phyloP scores from a whole-genome alignment of 2,888 invertebrate genomes.

The Caenorhabditis plicata region DNA sequence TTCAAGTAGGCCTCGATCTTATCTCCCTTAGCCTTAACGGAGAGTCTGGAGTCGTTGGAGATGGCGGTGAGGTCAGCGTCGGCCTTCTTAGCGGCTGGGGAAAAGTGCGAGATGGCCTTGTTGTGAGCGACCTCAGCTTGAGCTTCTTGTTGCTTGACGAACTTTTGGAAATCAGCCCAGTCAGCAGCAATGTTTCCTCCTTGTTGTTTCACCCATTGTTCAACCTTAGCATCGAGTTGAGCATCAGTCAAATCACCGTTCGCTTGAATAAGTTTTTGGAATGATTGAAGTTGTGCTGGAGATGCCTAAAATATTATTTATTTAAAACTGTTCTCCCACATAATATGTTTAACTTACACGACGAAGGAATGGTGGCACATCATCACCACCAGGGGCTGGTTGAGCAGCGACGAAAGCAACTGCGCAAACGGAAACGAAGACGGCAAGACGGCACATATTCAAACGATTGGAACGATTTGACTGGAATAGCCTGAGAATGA shows the following conservation, averaged over 20 bases:
- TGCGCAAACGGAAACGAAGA: slow-evolving; percentile 40
- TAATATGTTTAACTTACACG: slow-evolving; percentile 13
- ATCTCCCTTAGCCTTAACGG: slow-evolving; percentile 50
- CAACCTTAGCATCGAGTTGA: slow-evolving; percentile 54
- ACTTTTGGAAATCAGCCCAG: slow-evolving; percentile 52
- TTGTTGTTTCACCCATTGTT: slow-evolving; percentile 42
- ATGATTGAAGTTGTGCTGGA: slow-evolving; percentile 37
- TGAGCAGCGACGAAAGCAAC: slow-evolving; percentile 42
- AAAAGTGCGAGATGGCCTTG: slow-evolving; percentile 52
- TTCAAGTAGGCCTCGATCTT: slow-evolving; percentile 52
- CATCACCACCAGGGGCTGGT: slow-evolving; percentile 32
- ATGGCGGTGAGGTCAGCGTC: slow-evolving; percentile 53
- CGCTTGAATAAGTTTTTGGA: slow-evolving; percentile 44
- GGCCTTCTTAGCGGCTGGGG: slow-evolving; percentile 52
- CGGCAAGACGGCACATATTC: slow-evolving; percentile 31
- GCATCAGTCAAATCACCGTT: slow-evolving; percentile 47
- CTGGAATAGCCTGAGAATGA: not conserved
- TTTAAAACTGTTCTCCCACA: not conserved
- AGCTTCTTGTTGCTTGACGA: slow-evolving; percentile 42
- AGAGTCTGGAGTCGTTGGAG: slow-evolving; percentile 49
- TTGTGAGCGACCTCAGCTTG: slow-evolving; percentile 56
- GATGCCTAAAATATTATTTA: slow-evolving; percentile 16
- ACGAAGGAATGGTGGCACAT: slow-evolving; percentile 51
- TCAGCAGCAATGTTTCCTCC: slow-evolving; percentile 37
- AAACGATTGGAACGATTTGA: not conserved